Conservation (phyloP, 2,797 vertebrate genomes). For the Eidolon dupreanum region DNA sequence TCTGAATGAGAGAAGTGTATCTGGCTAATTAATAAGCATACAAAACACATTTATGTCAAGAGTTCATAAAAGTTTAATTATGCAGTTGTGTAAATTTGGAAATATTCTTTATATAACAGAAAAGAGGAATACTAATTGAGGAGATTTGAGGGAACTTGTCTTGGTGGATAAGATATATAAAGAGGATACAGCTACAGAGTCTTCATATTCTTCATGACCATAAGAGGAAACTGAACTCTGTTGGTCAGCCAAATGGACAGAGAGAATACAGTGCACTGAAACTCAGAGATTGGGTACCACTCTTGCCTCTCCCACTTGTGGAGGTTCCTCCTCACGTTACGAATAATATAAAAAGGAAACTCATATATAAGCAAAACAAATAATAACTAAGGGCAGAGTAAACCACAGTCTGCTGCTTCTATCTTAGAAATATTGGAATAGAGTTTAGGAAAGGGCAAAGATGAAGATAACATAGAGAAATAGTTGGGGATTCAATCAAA, state of each 20-base stretch:
- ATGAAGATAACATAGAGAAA: not conserved
- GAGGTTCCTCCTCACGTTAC: not conserved
- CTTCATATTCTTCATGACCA: not conserved
- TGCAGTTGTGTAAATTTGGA: slow-evolving; percentile 56
- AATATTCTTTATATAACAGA: slow-evolving; percentile 57
- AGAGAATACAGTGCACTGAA: not conserved
- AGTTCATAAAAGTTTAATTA: slow-evolving; percentile 72
- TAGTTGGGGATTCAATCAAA: not conserved
- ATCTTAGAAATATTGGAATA: not conserved
- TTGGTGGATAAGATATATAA: slow-evolving; percentile 49
- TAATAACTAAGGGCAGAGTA: not conserved
- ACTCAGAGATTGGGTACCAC: not conserved
- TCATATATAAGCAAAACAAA: not conserved
- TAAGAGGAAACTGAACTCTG: not conserved
- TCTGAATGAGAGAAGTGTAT: slow-evolving; percentile 55
- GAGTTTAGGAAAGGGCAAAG: not conserved
- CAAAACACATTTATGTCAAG: slow-evolving; percentile 66
- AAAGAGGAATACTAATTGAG: slow-evolving; percentile 55
- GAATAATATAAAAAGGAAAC: slow-evolving; percentile 1
- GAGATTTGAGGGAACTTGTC: slow-evolving; percentile 45
- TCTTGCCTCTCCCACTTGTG: not conserved
- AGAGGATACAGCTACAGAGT: not conserved
- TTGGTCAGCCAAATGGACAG: not conserved
- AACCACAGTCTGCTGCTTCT: not conserved
- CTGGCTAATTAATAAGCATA: slow-evolving; percentile 57